Base-by-base conservation (phyloP, 2,113 vertebrate species). In the Probosciger aterrimus region DNA sequence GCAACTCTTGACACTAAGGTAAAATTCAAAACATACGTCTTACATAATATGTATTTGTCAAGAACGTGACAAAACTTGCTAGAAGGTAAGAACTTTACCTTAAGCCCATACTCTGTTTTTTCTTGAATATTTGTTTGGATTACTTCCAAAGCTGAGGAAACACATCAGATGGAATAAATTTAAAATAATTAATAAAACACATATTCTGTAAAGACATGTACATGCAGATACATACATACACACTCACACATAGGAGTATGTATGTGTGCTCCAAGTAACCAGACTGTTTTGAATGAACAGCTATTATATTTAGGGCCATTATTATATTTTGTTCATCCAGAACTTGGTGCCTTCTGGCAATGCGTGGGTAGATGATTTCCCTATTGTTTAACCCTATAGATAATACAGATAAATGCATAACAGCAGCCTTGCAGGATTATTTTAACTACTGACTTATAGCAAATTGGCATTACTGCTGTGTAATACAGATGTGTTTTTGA, bases 131-230 rank as follows among this genome's bases (percentile, higher is more conserved):
- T 97, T 35, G 46, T 97, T 89, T 98, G 97, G 83, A 99, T 98
- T 89, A 99, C 46, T 82, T 99, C 97, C 41, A 97, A 98, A 95
- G 98, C 99, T 99, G 97, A 98, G 92, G 96, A 85, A 79, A 39
- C 25, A 95, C 12, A 95, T 44, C 17, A 95, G 63, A 95, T 11
- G 90, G 30, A 95, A 82, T 11, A 97, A 82, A 86, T 82, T 77
- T 76, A 37, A 80, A 84, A 90, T 17, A 81, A 49, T 52, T 79
- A 53, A 59, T 41, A n/a, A 11, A 52, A 50, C 63, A 15, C 23
- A 52, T 20, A 68, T 65, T 88, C 23, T 35, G 39, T 74, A 64
- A 10, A 88, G 49, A 74, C 4, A 67, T 6, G 28, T 59, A 63
- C 24, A 27, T 17, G 3, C 16, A 92, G 50, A 55, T 73, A 69